These are phyloP conservation scores for Melanchra persicariae DNA, from an alignment of 2,888 invertebrate species.

Conservation along the genomic window DNA sequence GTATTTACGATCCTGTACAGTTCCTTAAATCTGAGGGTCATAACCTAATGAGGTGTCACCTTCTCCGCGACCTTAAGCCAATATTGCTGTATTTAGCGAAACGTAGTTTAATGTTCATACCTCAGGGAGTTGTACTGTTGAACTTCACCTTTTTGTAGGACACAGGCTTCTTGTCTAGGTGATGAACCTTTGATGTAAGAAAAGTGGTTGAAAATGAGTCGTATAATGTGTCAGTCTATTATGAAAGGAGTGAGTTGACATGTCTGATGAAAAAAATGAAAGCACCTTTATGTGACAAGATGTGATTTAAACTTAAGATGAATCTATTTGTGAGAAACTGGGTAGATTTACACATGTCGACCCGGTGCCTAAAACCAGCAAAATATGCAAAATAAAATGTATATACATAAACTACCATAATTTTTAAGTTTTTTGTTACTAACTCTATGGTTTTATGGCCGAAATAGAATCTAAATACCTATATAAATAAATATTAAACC, in stretches of 20 bases:
- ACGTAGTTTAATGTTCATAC: conserved; percentile 37
- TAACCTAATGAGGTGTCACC: conserved; percentile 64
- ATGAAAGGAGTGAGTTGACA: conserved; percentile 3
- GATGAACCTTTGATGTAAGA: conserved; percentile 5
- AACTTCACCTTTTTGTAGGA: conserved; percentile 25
- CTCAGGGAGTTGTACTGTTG: conserved; percentile 15
- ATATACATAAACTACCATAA: no score
- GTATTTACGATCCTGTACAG: conserved; percentile 50
- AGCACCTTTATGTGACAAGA: no score
- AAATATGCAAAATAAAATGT: no score
- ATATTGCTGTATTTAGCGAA: conserved; percentile 52
- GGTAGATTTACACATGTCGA: no score
- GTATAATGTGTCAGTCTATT: background rate
- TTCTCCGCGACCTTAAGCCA: conserved; percentile 51
- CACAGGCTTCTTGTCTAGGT: conserved; percentile 4
- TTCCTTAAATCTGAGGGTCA: conserved; percentile 55
- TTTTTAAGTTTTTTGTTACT: no score
- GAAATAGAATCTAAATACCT: no score
- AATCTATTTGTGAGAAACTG: no score
- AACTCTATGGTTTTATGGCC: no score
- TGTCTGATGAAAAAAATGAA: no score
- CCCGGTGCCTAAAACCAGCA: no score
- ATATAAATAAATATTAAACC: no score
- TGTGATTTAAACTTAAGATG: no score
- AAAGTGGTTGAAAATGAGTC: conserved; percentile 1